phyloP scores from a whole-genome alignment of 2,888 invertebrate genomes.

The Synergus japonicus region DNA sequence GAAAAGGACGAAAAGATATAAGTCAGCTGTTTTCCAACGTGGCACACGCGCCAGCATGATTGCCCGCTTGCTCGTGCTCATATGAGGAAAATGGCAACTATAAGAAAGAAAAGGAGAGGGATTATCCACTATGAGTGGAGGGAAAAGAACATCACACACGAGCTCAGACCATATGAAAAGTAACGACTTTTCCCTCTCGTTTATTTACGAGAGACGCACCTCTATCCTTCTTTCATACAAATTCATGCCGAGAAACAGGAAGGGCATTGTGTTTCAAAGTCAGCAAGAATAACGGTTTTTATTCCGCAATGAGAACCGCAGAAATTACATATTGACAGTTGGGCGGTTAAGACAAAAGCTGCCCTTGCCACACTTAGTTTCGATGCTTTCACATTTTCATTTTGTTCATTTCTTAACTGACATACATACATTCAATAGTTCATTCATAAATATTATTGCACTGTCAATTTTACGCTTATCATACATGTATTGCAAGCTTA shows the following conservation, averaged over 20 bases:
- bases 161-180: neutral
- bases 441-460: no score
- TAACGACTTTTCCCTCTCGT: conserved; percentile 27
- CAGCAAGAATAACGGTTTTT: conserved; percentile 26
- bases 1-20: conserved; percentile 54
- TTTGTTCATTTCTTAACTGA: neutral
- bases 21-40: conserved; percentile 68
- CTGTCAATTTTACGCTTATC: no score
- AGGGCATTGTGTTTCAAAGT: conserved; percentile 24
- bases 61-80: neutral
- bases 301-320: conserved; percentile 16
- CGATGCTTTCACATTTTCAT: conserved; percentile 13
- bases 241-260: conserved; percentile 11
- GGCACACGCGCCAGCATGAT: conserved; percentile 57
- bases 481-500: no score
- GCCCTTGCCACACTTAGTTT: neutral
- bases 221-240: conserved; percentile 4
- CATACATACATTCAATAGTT: no score
- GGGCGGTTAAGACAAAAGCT: conserved; percentile 19
- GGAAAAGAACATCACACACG: conserved; percentile 10
- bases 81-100: conserved; percentile 14
- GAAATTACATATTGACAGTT: conserved; percentile 36
- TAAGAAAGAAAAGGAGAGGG: neutral
- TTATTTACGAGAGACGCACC: conserved; percentile 21
- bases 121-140: neutral